These are phyloP conservation scores for Oryzias curvinotus DNA, from an alignment of 2,113 vertebrate genomes.

Conservation along the genomic window DNA sequence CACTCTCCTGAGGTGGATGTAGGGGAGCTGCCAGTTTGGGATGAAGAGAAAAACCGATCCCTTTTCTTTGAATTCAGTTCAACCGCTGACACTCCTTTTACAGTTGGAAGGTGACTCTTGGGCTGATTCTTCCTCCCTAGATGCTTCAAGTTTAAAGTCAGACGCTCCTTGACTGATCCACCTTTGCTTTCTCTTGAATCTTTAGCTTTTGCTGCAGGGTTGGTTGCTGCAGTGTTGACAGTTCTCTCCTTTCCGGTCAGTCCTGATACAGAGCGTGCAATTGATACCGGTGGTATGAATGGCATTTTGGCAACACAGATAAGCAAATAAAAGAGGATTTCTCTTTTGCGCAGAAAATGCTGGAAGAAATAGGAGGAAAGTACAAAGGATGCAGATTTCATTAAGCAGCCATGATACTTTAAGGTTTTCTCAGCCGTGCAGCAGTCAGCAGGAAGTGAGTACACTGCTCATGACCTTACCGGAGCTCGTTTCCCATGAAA, in stretches of 20 bases:
- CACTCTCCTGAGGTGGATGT: constrained; percentile 47
- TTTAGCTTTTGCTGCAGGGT: constrained; percentile 13
- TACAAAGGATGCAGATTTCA: constrained; percentile 17
- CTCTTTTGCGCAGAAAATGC: constrained; percentile 44
- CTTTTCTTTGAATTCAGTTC: constrained; percentile 43
- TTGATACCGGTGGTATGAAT: constrained; percentile 66
- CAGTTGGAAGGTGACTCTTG: constrained; percentile 46
- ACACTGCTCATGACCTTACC: constrained; percentile 11
- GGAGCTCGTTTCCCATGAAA: background rate
- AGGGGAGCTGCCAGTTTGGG: constrained; percentile 17
- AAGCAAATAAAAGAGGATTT: constrained; percentile 66
- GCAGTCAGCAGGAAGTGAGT: constrained; percentile 14
- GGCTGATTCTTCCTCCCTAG: constrained; percentile 64
- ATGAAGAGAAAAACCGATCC: constrained; percentile 22
- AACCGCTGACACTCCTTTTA: constrained; percentile 17
- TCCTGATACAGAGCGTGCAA: constrained; percentile 38
- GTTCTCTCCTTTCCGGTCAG: constrained; percentile 37
- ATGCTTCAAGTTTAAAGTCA: constrained; percentile 69
- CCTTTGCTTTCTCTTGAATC: constrained; percentile 35
- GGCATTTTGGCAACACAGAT: constrained; percentile 74
- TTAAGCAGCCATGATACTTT: background rate
- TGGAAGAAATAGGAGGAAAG: constrained; percentile 14
- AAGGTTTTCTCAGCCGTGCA: constrained; percentile 56
- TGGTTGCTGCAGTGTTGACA: constrained; percentile 2
- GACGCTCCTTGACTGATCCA: constrained; percentile 49